phyloP scores from a whole-genome alignment of 2,888 invertebrate genomes.

The Lepas anatifera region DNA sequence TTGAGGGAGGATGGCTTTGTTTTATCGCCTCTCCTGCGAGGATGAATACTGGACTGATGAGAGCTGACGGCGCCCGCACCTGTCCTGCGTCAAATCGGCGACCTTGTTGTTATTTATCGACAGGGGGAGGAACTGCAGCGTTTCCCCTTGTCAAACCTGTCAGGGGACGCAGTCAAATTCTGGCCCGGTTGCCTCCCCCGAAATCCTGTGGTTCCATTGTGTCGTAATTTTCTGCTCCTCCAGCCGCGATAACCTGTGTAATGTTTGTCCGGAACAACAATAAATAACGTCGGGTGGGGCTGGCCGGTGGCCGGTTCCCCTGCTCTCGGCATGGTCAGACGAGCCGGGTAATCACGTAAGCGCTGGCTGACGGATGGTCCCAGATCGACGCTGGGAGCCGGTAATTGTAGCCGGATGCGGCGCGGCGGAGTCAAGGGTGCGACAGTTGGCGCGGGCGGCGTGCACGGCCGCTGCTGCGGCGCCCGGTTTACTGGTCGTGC shows the following conservation, averaged over 20 bases:
- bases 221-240: background rate
- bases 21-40: no score
- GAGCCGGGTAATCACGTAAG: background rate
- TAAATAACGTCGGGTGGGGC: background rate
- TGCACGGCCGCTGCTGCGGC: background rate
- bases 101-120: background rate
- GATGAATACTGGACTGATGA: background rate
- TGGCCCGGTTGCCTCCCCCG: background rate
- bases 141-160: background rate
- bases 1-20: no score
- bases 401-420: background rate
- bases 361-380: background rate
- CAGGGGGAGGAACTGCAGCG: background rate
- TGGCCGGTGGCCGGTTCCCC: background rate
- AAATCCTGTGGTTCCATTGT: background rate
- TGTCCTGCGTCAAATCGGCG: background rate
- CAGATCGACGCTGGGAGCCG: background rate
- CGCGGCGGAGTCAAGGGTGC: background rate
- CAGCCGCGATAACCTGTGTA: constrained; percentile 6
- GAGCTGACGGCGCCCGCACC: background rate
- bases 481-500: background rate
- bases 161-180: background rate
- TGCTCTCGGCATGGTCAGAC: no score
- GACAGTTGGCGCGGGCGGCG: background rate
- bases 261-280: constrained; percentile 6